Evolutionary conservation across 2,797 vertebrate species (phyloP).

Genomic region (Poeciliopsis gracilis): DNA sequence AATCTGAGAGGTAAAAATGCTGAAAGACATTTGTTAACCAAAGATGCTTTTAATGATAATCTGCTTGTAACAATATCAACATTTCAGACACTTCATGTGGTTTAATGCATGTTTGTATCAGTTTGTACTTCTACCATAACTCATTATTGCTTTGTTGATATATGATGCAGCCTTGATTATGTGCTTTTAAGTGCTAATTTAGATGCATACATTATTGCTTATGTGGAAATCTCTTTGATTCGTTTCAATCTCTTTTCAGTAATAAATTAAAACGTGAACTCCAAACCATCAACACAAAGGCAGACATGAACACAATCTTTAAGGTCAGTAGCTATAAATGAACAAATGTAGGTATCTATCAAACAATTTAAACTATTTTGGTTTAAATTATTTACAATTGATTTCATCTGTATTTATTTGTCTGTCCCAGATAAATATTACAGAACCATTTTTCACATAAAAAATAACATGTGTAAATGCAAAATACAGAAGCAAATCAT

Average conservation of each 20-base stretch:
- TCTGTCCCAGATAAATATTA: background rate
- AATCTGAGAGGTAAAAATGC: background rate
- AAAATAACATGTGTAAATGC: background rate
- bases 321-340: slow-evolving; percentile 1
- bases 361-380: too few relatives aligned
- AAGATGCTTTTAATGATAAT: background rate
- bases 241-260: background rate
- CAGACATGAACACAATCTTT: background rate
- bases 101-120: background rate
- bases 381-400: too few relatives aligned
- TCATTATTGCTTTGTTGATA: background rate
- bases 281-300: too few relatives aligned
- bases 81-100: background rate
- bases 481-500: background rate
- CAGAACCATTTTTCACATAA: background rate
- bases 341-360: background rate
- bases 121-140: background rate
- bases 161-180: background rate
- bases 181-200: background rate
- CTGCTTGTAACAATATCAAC: background rate
- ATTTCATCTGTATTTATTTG: background rate
- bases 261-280: too few relatives aligned
- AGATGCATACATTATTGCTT: background rate
- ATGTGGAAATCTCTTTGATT: background rate
- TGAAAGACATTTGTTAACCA: background rate